Evolutionary conservation across 2,888 invertebrate genomes (phyloP), one percentile per base, ranked within the genome.

Genomic region (Meliscaeva auricollis): DNA sequence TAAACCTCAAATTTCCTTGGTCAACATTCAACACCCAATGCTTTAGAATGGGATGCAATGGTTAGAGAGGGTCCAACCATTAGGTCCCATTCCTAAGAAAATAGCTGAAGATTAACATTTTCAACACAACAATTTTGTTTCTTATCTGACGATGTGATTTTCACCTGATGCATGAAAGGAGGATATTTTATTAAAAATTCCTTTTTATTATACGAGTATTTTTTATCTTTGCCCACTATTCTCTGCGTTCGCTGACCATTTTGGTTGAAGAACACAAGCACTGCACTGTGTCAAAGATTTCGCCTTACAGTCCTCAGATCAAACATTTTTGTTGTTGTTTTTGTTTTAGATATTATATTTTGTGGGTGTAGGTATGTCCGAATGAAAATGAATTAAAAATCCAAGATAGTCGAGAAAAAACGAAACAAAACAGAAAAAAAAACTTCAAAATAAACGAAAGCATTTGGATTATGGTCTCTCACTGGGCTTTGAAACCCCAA

Each of bases 331-430:
- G n/a, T n/a, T n/a, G n/a, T 58, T n/a, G 5, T 38, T 13, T 38
- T 13, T 11, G 13, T 11, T 13, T 38, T 26, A 26, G 26, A 9
- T 38, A 38, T 11, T 38, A 38, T 8, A 6, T 6, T 35, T 35
- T 6, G 9, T 8, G 35, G 6, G 11, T 11, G 8, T 26, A n/a
- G 13, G 32, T 70, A 60, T 66, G 30, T 44, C 48, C 54, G 17
- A 56, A 75, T 76, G 54, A 50, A 76, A 84, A 84, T 54, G 60
- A 80, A 80, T 79, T 84, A 84, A 84, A 66, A 50, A 79, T 64
- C 69, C 50, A 58, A 75, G 17, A 26, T 44, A 72, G 9, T 9
- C 38, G 9, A 13, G 11, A 69, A 13, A 13, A 8, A 69, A 0
- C 8, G 6, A 75, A 32, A 46, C 15, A 69, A 73, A 38, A 66